A percentile compares a stretch with the other conserved stretches of the same genome.
Evolutionary conservation across 2,113 vertebrate genomes (phyloP).

Genomic region (Triplophysa dalaica): DNA sequence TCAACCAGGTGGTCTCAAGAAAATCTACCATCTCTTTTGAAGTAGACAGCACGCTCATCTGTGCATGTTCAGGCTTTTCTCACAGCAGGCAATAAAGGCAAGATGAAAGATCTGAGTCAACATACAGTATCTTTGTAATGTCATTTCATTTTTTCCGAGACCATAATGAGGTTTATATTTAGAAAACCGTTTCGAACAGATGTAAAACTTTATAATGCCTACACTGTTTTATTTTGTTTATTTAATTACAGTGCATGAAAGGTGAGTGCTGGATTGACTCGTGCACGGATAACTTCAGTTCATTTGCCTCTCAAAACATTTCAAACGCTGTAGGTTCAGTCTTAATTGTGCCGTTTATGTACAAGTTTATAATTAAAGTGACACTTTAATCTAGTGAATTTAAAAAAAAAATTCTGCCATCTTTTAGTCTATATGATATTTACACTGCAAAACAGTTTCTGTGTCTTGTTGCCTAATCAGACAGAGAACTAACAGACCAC

Average conservation of each 20-base stretch:
- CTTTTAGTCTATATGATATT: too few species aligned
- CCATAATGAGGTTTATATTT: slow-evolving; percentile 24
- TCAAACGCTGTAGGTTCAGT: too few species aligned
- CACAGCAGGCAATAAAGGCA: neutral
- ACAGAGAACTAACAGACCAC: too few species aligned
- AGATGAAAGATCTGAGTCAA: slow-evolving; percentile 6
- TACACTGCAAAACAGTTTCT: too few species aligned
- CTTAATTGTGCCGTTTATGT: too few species aligned
- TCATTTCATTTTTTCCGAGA: slow-evolving; percentile 22
- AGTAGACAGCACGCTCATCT: slow-evolving; percentile 50
- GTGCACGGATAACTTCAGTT: too few species aligned
- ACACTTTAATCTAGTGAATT: too few species aligned
- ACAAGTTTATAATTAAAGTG: too few species aligned
- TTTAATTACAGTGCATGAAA: neutral
- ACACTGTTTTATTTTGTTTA: neutral
- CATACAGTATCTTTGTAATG: neutral
- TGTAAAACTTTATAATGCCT: neutral
- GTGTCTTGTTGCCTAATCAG: too few species aligned
- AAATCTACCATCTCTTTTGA: slow-evolving; percentile 47
- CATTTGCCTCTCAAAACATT: too few species aligned
- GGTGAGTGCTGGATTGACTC: neutral
- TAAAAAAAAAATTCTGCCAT: too few species aligned
- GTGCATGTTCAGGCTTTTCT: slow-evolving; percentile 1
- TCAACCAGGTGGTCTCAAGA: neutral
- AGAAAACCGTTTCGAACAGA: neutral